phyloP scores from a whole-genome alignment of 2,888 invertebrate species.

The Polylopha cassiicola region DNA sequence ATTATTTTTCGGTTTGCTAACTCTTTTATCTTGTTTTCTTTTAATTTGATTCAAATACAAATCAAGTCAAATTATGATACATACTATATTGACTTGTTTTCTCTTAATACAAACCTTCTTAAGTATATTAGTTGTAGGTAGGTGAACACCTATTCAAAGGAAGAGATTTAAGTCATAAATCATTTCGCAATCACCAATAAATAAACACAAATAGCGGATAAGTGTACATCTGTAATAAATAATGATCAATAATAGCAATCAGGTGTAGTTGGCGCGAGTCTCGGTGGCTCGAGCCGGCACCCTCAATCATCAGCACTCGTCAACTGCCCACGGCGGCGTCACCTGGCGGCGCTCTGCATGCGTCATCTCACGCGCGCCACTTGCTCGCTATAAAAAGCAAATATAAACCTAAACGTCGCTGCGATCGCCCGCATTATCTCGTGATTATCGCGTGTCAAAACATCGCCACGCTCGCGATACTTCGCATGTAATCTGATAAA shows the following conservation, averaged over 20 bases:
- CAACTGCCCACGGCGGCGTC: slow-evolving; percentile 35
- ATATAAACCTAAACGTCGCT: slow-evolving; percentile 74
- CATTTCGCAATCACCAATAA: not conserved
- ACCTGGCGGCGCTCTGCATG: slow-evolving; percentile 46
- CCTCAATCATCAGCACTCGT: slow-evolving; percentile 29
- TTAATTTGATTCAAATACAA: too few species aligned
- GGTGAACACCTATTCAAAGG: too few species aligned
- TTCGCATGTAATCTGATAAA: slow-evolving; percentile 79
- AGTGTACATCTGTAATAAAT: slow-evolving; percentile 2
- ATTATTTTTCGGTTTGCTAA: too few species aligned
- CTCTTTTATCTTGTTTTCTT: too few species aligned
- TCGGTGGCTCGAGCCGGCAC: too few species aligned
- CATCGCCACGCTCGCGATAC: slow-evolving; percentile 78
- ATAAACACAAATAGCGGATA: slow-evolving; percentile 1
- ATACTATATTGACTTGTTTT: too few species aligned
- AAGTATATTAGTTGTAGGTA: too few species aligned
- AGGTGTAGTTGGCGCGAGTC: too few species aligned
- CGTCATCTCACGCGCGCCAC: slow-evolving; percentile 47
- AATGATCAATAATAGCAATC: slow-evolving; percentile 4
- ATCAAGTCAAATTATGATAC: too few species aligned
- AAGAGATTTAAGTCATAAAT: too few species aligned
- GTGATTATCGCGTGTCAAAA: slow-evolving; percentile 79
- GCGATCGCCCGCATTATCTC: slow-evolving; percentile 77
- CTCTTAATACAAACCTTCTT: too few species aligned
- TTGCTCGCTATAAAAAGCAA: slow-evolving; percentile 67